Base-by-base conservation (phyloP, 2,888 invertebrate genomes). In the Aphidoletes aphidimyza region DNA sequence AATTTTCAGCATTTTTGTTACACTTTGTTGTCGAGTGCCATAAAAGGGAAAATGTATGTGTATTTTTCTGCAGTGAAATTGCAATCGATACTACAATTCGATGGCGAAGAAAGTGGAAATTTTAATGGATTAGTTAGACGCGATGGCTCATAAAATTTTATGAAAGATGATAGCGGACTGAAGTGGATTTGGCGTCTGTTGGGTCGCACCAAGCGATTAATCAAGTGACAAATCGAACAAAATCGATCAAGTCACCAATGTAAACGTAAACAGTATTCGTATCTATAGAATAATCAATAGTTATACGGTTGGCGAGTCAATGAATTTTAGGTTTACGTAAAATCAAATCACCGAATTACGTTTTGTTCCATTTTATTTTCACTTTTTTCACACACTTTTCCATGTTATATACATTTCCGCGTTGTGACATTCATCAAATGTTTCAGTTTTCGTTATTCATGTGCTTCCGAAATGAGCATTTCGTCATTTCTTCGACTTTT, bases 401-500 rank as follows among this genome's bases (percentile, higher is more conserved):
- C n/a, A n/a, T n/a, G n/a, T n/a, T n/a, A n/a, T n/a, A n/a, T 8
- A 47, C 17, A 11, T 3, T 30, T 30, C 34, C 34, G 69, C n/a
- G 30, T 69, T 30, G 30, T 69, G 69, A 5, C 19, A 19, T 47
- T 14, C 22, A 54, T 54, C 54, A 26, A 22, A 22, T 54, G 42
- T 6, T 5, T 8, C 26, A 26, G 22, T 8, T 54, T 54, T 14
- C 22, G 30, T 69, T 26, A 69, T 69, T 69, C 17, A 69, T 69
- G 69, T 30, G 47, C 19, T 42, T 6, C 6, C 11, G 34, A 17
- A 30, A 30, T n/a, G 26, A 69, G 6, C 39, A 14, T 69, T 69
- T 69, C 69, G 69, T 69, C 69, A 69, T 47, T 11, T 47, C 6
- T 54, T 54, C 22, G 54, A n/a, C n/a, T n/a, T n/a, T n/a, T n/a